Base-by-base conservation (phyloP, 1,140 invertebrate species). In the Atopsyche davidsoni region DNA sequence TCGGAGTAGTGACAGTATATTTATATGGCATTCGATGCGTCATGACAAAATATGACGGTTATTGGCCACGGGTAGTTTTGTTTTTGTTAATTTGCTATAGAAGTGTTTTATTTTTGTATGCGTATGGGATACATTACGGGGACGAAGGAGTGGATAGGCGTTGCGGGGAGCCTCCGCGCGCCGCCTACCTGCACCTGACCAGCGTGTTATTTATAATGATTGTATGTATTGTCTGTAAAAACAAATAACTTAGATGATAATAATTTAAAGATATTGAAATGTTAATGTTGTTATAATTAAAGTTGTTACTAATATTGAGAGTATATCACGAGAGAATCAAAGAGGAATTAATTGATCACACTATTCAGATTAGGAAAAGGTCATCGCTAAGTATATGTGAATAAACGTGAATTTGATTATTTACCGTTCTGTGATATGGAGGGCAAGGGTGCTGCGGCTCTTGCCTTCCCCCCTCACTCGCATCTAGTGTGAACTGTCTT, bases 261-360 rank as follows among this genome's bases (percentile, higher is more conserved):
- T 47, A 45, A 69, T 62, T 57, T 68, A 66, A 67, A 68, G 64
- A 65, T 63, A 66, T 63, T 64, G 60, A 60, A 68, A 68, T 67
- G 67, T 72, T 72, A 68, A 70, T 63, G 70, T 74, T 72, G 69
- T 74, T 74, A 72, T 74, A 69, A 64, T 66, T 64, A 53, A 72
- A 71, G 67, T 73, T 73, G 70, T 74, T 74, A 72, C 68, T 53
- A 72, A 69, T 72, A 72, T 73, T 73, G 71, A 73, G 69, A 73
- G 46, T 57, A 51, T 57, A 52, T 51, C 43, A 39, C 49, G 24
- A 44, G 44, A 57, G 43, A 49, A 35, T 52, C 47, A 34, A 52
- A 50, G 19, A 42, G 21, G 42, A 31, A n/a, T n/a, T n/a, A 42
- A 21, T 28, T 39, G 34, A 40, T 41, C 42, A 31, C 28, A 46